Evolutionary conservation across 2,888 invertebrate species (phyloP).

Genomic region (Melinopterus prodromus): DNA sequence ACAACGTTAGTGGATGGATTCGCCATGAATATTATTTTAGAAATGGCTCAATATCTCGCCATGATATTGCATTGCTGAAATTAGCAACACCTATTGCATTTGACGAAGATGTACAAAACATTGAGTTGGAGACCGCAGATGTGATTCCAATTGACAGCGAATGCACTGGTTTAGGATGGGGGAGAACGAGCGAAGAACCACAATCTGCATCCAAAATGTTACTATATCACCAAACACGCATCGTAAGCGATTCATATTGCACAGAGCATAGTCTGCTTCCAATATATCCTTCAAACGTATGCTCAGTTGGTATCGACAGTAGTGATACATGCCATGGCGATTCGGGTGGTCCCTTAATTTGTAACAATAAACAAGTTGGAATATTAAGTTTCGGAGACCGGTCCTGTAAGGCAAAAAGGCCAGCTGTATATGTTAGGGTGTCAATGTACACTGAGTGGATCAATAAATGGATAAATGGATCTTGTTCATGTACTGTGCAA

Average conservation of each 20-base stretch:
- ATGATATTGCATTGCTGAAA: background rate
- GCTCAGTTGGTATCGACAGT: background rate
- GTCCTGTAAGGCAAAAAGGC: background rate
- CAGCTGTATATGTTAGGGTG: background rate
- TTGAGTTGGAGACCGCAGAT: background rate
- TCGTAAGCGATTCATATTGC: background rate
- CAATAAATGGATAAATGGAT: background rate
- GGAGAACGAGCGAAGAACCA: background rate
- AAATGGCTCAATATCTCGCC: background rate
- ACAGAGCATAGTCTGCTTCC: background rate
- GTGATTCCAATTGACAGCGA: background rate
- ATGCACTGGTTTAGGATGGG: background rate
- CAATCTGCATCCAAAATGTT: background rate
- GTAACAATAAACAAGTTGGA: background rate
- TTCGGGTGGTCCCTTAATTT: background rate
- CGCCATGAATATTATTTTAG: background rate
- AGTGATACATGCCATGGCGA: background rate
- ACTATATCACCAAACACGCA: background rate
- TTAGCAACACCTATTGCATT: background rate
- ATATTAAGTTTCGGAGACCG: background rate
- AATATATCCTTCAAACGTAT: background rate
- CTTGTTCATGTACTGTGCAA: background rate
- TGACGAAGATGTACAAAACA: background rate
- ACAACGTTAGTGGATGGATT: background rate
- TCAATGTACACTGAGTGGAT: background rate